These are phyloP conservation scores for Plebejus argus DNA, from an alignment of 2,888 invertebrate genomes.

Conservation along the genomic window DNA sequence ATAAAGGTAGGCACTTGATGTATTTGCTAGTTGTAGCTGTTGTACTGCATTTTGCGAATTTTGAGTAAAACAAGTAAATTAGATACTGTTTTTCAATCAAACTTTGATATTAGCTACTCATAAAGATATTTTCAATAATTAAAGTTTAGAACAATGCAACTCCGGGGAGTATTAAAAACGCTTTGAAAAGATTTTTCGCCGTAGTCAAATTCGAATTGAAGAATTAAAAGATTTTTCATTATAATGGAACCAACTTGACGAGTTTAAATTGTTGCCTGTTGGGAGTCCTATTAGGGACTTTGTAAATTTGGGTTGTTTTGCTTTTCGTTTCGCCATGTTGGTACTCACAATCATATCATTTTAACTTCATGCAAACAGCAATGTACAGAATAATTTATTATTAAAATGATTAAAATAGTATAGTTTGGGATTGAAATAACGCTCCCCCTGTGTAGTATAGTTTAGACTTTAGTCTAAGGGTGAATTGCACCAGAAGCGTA, in stretches of 20 bases:
- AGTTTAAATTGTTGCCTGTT: conserved; percentile 6
- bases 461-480: no score
- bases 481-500: no score
- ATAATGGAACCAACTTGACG: conserved; percentile 14
- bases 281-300: not conserved
- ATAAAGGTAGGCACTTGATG: not conserved
- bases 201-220: conserved; percentile 7
- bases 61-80: not conserved
- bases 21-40: not conserved
- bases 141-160: conserved; percentile 12
- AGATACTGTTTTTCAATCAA: not conserved
- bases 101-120: not conserved
- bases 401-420: no score
- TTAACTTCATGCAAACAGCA: not conserved
- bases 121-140: not conserved
- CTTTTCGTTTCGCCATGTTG: not conserved
- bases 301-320: not conserved
- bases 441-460: no score
- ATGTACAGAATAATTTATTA: not conserved
- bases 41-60: not conserved
- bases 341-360: not conserved
- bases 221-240: conserved; percentile 8
- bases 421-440: no score
- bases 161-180: conserved; percentile 3
- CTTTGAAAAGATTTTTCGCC: conserved; percentile 9